Conservation (phyloP, 2,797 vertebrate genomes). For the Sebastiscus tertius region DNA sequence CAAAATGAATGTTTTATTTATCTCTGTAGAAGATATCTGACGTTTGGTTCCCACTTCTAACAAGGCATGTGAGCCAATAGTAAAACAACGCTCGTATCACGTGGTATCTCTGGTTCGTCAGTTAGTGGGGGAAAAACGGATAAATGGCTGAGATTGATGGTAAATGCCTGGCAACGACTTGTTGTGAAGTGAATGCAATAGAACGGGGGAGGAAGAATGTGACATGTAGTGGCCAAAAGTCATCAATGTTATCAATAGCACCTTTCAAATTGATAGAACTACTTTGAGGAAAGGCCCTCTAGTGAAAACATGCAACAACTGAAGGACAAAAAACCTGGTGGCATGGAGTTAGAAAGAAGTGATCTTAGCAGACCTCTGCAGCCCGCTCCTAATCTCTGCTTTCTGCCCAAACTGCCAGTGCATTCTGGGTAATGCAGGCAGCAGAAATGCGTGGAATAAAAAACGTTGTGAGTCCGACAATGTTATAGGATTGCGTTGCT, state of each 20-base stretch:
- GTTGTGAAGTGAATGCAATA: too few species aligned
- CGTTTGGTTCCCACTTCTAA: rapidly evolving
- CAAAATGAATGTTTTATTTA: rapidly evolving
- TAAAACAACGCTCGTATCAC: rapidly evolving
- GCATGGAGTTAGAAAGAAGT: neutral
- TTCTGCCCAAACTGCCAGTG: neutral
- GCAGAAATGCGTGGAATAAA: neutral
- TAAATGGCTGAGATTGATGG: too few species aligned
- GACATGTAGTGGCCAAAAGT: too few species aligned
- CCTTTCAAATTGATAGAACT: neutral
- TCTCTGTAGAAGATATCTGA: neutral
- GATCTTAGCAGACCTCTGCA: neutral
- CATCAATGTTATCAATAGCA: too few species aligned
- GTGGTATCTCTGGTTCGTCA: too few species aligned
- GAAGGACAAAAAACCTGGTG: neutral
- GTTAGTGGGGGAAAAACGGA: rapidly evolving
- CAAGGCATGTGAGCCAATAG: too few species aligned
- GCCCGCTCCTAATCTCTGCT: neutral
- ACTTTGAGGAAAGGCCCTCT: conserved; percentile 1
- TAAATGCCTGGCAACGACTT: too few species aligned
- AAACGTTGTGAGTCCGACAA: too few species aligned
- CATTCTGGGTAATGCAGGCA: neutral
- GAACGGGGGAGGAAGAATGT: neutral
- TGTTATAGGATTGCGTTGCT: neutral
- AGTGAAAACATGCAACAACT: neutral